Conservation (phyloP, 2,797 vertebrate species). For the Peromyscus nudipes region DNA sequence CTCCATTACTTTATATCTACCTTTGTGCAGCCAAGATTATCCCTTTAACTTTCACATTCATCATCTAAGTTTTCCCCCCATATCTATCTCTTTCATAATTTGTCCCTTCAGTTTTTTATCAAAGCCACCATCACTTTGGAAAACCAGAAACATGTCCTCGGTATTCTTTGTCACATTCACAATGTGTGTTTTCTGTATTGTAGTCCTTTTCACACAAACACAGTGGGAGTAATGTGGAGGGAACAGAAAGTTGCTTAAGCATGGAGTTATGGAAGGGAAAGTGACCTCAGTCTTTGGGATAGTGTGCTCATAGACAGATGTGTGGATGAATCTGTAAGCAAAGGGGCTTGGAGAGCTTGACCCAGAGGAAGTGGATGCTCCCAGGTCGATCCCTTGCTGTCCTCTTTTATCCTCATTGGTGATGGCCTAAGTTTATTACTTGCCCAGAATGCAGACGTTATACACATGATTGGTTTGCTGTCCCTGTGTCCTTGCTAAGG, state of each 20-base stretch:
- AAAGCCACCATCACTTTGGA: background rate
- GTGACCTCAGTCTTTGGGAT: background rate
- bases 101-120: background rate
- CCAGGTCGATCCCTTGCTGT: background rate
- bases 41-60: background rate
- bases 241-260: conserved; percentile 12
- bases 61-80: background rate
- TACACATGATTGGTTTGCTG: background rate
- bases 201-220: background rate
- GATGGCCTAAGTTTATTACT: background rate
- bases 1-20: background rate
- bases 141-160: background rate
- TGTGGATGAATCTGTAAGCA: background rate
- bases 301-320: background rate
- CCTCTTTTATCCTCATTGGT: conserved; percentile 26
- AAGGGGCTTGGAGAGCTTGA: background rate
- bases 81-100: conserved; percentile 11
- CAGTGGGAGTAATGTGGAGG: background rate
- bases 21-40: background rate
- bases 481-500: background rate
- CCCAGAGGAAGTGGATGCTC: conserved; percentile 2
- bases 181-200: background rate
- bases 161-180: background rate
- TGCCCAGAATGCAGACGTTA: background rate
- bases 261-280: background rate